Base-by-base conservation (phyloP, 2,888 invertebrate species). In the Sinhomidia bicolor region DNA sequence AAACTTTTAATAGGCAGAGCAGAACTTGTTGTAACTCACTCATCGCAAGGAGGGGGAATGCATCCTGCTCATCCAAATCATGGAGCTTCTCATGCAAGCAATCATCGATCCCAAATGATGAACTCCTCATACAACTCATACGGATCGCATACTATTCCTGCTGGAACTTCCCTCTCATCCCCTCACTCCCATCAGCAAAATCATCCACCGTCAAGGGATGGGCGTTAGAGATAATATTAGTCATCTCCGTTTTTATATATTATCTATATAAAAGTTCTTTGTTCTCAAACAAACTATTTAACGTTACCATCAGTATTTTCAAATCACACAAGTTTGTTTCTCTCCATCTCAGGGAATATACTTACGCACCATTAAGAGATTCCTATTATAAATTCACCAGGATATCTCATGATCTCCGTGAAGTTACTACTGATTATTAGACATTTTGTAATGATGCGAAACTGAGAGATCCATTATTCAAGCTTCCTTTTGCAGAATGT, bases 81-180 rank as follows among this genome's bases (percentile, higher is more conserved):
- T 71, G 89, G 83, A 26, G 85, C 84, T 47, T 51, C 65, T n/a
- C 84, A 88, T 41, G 74, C 51, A 54, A 57, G 32, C 32, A 85
- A 44, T 54, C 60, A 82, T 36, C 82, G 90, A 29, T 84, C 88
- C 12, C 90, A 89, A 82, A 86, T 90, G 81, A 74, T 81, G 60
- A 65, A 36, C 12, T 83, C 88, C 3, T 65, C 62, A 3, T 91
- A 79, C 54, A 87, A 89, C 1, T 83, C 89, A 4, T 91, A 89
- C 32, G 82, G 89, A 20, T 51, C 87, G 2, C 90, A 89, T 26
- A 4, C 84, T 0, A 80, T 87, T 60, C 89, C 89, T 10, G 88
- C 88, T 57, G 89, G 88, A n/a, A 78, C 87, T 32, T 83, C 82
- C n/a, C 85, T 88, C 14, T 80, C 84, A 23, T 83, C 90, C 14